Percentiles rank a stretch among this genome's conserved stretches.
Evolutionary conservation across 2,113 vertebrate genomes (phyloP).

Genomic region (Vimba vimba): DNA sequence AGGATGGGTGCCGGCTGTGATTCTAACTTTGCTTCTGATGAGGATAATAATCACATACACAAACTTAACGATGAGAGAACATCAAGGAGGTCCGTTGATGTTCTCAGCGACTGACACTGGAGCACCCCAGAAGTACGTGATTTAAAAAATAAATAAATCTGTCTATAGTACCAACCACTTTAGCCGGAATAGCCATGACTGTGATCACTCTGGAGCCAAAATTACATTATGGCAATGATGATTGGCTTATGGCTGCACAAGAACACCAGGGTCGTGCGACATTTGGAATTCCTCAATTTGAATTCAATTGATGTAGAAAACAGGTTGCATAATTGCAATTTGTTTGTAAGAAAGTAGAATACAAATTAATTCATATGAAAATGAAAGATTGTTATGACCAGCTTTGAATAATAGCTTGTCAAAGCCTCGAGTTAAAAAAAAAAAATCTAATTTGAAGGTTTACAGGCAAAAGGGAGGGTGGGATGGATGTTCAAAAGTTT

Average conservation of each 20-base stretch:
- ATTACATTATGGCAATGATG: neutral
- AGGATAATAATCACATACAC: conserved; percentile 19
- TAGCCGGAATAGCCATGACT: neutral
- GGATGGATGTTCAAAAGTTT: neutral
- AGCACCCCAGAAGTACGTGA: neutral
- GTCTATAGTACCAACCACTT: neutral
- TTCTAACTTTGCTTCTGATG: conserved; percentile 6
- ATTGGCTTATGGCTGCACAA: neutral
- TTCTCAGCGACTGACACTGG: neutral
- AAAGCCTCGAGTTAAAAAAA: neutral
- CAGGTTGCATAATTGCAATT: neutral
- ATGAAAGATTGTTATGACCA: neutral
- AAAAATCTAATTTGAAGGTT: neutral
- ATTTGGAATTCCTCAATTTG: neutral
- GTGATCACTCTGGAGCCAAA: neutral
- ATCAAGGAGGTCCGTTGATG: neutral
- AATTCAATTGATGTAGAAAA: neutral
- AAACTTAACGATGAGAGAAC: neutral
- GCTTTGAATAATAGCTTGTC: neutral
- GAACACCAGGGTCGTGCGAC: neutral
- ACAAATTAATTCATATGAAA: neutral
- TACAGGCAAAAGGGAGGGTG: neutral
- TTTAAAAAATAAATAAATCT: neutral
- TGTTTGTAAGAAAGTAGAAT: too few species aligned
- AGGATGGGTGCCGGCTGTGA: conserved; percentile 43